These are phyloP conservation scores for Bombylius discolor DNA, from an alignment of 2,888 invertebrate species.

Conservation along the genomic window DNA sequence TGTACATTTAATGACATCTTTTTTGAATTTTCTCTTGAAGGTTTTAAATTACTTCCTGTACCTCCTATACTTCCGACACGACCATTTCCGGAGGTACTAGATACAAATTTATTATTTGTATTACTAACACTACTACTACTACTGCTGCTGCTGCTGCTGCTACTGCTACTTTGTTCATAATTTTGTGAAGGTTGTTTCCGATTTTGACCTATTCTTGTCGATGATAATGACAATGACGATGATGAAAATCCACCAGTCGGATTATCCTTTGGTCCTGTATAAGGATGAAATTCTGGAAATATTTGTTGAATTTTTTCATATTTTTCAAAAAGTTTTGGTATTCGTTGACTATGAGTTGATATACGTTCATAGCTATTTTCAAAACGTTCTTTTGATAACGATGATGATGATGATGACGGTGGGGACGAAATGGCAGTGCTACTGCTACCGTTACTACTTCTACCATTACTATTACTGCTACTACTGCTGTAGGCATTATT, in stretches of 20 bases:
- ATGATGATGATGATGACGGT: slow-evolving; percentile 4
- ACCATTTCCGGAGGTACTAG: background rate
- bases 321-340: slow-evolving; percentile 57
- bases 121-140: slow-evolving; percentile 6
- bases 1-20: slow-evolving; percentile 28
- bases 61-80: background rate
- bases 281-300: slow-evolving; percentile 54
- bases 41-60: slow-evolving; percentile 21
- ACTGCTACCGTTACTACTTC: background rate
- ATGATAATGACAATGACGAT: slow-evolving; percentile 14
- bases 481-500: slow-evolving; percentile 14
- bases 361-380: slow-evolving; percentile 6
- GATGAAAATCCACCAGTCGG: slow-evolving; percentile 11
- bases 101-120: slow-evolving; percentile 15
- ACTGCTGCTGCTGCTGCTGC: slow-evolving; percentile 6
- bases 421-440: slow-evolving; percentile 4
- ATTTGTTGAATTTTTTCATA: slow-evolving; percentile 66
- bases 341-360: slow-evolving; percentile 37
- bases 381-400: slow-evolving; percentile 6
- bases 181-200: slow-evolving; percentile 12
- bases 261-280: slow-evolving; percentile 23
- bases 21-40: slow-evolving; percentile 33
- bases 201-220: slow-evolving; percentile 12
- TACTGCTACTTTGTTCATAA: slow-evolving; percentile 4
- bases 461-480: slow-evolving; percentile 4